Evolutionary conservation across 2,888 invertebrate species (phyloP), one percentile per base, ranked within the genome.

Genomic region (Dasysyrphus albostriatus): DNA sequence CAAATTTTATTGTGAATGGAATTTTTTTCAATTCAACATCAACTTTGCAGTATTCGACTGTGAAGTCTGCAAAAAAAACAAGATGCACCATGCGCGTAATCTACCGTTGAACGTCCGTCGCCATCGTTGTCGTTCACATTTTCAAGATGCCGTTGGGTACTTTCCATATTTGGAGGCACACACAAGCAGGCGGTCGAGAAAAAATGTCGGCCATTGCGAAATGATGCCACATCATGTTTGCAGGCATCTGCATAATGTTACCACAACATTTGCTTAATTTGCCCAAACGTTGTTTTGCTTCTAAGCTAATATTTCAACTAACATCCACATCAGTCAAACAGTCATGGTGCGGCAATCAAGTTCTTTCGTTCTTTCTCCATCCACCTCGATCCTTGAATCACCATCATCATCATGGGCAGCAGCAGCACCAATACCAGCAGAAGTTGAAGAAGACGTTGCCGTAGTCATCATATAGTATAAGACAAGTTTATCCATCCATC

Each of bases 241-340:
- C 80, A 77, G 76, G 67, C 76, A 81, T 81, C 80, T 85, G 81
- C 84, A 85, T 85, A 85, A 81, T 63, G 77, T 77, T 63, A 77
- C 76, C 81, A 85, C 77, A 85, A 82, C 69, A 81, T 81, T 74
- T 77, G 73, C 73, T 76, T 73, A 80, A 73, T 61, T 54, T 81
- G 47, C 58, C 24, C 39, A 24, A 69, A 69, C 65, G 76, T 32
- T 65, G 44, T 72, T 79, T 44, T 70, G 44, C 29, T 59, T 69
- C 39, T 81, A 14, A 58, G 56, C 77, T 78, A 78, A 85, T 85
- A 81, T 85, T 81, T 76, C 67, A 73, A 77, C 76, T 63, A 77
- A 76, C 69, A 82, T 82, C 70, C 74, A 81, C 73, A 85, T 85
- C 77, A 85, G 81, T 81, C 81, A 85, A 74, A 73, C 34, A 77